These are phyloP conservation scores for Thunnus thynnus DNA, from an alignment of 2,113 vertebrate species.

Conservation along the genomic window DNA sequence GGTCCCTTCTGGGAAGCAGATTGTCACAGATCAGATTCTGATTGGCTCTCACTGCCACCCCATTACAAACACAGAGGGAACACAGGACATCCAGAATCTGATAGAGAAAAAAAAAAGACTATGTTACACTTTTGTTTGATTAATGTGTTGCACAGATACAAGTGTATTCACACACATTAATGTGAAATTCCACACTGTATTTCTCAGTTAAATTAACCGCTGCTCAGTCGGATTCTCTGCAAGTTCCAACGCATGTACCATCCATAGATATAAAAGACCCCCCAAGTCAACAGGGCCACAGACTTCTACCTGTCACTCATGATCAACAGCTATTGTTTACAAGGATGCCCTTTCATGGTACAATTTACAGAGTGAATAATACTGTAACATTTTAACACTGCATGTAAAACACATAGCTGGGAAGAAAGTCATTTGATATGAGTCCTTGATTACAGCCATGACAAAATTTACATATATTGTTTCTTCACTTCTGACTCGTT, in stretches of 20 bases:
- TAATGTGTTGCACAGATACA: not conserved
- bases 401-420: slow-evolving; percentile 38
- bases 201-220: not conserved
- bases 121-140: not conserved
- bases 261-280: slow-evolving; percentile 1
- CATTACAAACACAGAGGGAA: slow-evolving; percentile 96
- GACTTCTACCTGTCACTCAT: slow-evolving; percentile 22
- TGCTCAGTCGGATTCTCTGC: slow-evolving; percentile 22
- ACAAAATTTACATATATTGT: slow-evolving; percentile 5
- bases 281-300: slow-evolving; percentile 8
- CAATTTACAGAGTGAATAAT: slow-evolving; percentile 56
- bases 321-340: slow-evolving; percentile 67
- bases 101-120: slow-evolving; percentile 14
- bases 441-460: not conserved
- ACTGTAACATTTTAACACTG: slow-evolving; percentile 29
- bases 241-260: slow-evolving; percentile 2
- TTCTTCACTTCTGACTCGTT: slow-evolving; percentile 1
- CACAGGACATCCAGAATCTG: slow-evolving; percentile 96
- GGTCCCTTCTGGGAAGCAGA: slow-evolving; percentile 93
- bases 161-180: not conserved
- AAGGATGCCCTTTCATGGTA: slow-evolving; percentile 41
- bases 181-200: not conserved
- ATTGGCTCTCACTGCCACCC: slow-evolving; percentile 96
- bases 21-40: slow-evolving; percentile 98
- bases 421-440: slow-evolving; percentile 5